Evolutionary conservation across 2,797 vertebrate genomes (phyloP).

Genomic region (Gymnocypris eckloni): DNA sequence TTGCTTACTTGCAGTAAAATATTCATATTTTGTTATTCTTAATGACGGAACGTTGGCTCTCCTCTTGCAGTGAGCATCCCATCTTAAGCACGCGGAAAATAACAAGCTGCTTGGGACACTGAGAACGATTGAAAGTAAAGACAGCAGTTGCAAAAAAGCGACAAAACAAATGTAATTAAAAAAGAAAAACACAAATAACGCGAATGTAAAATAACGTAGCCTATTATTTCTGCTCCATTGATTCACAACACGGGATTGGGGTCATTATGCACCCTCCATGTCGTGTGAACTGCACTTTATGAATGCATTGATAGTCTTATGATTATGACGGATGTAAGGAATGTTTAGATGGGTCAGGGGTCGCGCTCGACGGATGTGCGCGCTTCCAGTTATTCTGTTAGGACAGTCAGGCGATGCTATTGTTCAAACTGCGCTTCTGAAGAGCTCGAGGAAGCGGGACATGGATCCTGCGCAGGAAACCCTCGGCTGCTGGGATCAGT

Average conservation of each 20-base stretch:
- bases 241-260: conserved; percentile 22
- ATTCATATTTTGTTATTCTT: conserved; percentile 55
- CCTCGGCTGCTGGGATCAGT: conserved; percentile 7
- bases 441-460: conserved; percentile 33
- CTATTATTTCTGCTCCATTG: not conserved
- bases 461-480: not conserved
- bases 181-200: not conserved
- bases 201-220: not conserved
- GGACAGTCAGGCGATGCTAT: conserved; percentile 38
- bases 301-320: conserved; percentile 45
- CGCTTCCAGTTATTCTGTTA: conserved; percentile 46
- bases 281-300: conserved; percentile 44
- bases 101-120: not conserved
- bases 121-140: not conserved
- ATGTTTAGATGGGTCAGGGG: conserved; percentile 38
- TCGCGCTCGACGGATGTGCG: conserved; percentile 43
- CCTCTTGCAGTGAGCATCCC: conserved; percentile 28
- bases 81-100: conserved; percentile 21
- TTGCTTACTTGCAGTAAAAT: conserved; percentile 43
- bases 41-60: conserved; percentile 45
- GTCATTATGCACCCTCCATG: conserved; percentile 13
- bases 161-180: not conserved
- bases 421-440: conserved; percentile 25
- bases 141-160: not conserved
- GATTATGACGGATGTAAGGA: conserved; percentile 32